A percentile compares a stretch with the other conserved stretches of the same genome.
These are phyloP conservation scores for Trachymyrmex septentrionalis DNA, from an alignment of 1,140 invertebrate species.

Conservation along the genomic window DNA sequence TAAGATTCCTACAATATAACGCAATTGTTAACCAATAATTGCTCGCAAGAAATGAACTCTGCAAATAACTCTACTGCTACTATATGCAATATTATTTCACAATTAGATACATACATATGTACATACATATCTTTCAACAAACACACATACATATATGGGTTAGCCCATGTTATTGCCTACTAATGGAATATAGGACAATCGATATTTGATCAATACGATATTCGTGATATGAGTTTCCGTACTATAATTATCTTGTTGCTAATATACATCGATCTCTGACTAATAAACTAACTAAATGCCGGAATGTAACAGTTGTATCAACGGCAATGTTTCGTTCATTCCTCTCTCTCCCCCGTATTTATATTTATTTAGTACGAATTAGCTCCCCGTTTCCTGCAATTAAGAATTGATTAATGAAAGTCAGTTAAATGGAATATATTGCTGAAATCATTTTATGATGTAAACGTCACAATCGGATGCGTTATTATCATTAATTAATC, in stretches of 20 bases:
- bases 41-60: slow-evolving; percentile 13
- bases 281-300: not conserved
- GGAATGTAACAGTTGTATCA: not conserved
- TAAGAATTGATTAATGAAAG: not conserved
- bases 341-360: too few relatives aligned
- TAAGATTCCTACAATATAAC: not conserved
- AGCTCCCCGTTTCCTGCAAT: not conserved
- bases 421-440: not conserved
- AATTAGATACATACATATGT: not conserved
- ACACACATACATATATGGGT: not conserved
- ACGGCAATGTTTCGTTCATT: not conserved
- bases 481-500: slow-evolving; percentile 19
- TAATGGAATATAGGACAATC: slow-evolving; percentile 28
- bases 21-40: not conserved
- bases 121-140: not conserved
- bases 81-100: not conserved
- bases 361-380: not conserved
- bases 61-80: slow-evolving; percentile 7
- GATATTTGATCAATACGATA: slow-evolving; percentile 37
- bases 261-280: not conserved
- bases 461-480: not conserved
- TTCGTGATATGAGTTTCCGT: not conserved
- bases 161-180: not conserved
- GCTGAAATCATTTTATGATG: slow-evolving; percentile 4
- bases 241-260: slow-evolving; percentile 30